phyloP scores from a whole-genome alignment of 2,797 vertebrate genomes.

The Balearica regulorum region DNA sequence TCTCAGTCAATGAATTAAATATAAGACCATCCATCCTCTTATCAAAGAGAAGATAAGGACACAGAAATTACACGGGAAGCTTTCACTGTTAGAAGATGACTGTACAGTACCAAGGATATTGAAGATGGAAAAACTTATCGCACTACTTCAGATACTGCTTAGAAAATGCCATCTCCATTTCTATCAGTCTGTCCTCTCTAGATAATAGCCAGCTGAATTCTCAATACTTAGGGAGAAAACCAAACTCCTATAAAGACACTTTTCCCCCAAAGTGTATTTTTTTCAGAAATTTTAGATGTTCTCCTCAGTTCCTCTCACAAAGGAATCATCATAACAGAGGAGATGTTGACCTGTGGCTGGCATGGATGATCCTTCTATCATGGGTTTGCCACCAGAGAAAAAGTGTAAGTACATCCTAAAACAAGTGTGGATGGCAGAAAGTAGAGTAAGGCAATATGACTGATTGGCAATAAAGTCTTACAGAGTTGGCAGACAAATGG shows the following conservation, averaged over 20 bases:
- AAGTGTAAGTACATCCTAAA: neutral
- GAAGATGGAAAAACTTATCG: neutral
- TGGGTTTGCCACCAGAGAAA: neutral
- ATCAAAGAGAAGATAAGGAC: neutral
- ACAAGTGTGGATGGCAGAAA: neutral
- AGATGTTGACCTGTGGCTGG: neutral
- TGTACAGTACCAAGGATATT: neutral
- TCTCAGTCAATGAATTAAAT: neutral
- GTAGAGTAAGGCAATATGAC: neutral
- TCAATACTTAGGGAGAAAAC: neutral
- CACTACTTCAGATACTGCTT: neutral
- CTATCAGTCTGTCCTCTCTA: neutral
- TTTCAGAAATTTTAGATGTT: neutral
- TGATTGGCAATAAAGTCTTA: neutral
- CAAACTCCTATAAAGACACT: neutral
- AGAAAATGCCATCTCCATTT: neutral
- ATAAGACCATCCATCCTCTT: neutral
- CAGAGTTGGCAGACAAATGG: neutral
- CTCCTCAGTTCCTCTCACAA: neutral
- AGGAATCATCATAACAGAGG: neutral
- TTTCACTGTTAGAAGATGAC: neutral
- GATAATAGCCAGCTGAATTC: neutral
- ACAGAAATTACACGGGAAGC: neutral
- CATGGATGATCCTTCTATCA: neutral
- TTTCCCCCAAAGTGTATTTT: accelerated